Conservation (phyloP, 2,113 vertebrate species). For the Phalacrocorax brasilianus region DNA sequence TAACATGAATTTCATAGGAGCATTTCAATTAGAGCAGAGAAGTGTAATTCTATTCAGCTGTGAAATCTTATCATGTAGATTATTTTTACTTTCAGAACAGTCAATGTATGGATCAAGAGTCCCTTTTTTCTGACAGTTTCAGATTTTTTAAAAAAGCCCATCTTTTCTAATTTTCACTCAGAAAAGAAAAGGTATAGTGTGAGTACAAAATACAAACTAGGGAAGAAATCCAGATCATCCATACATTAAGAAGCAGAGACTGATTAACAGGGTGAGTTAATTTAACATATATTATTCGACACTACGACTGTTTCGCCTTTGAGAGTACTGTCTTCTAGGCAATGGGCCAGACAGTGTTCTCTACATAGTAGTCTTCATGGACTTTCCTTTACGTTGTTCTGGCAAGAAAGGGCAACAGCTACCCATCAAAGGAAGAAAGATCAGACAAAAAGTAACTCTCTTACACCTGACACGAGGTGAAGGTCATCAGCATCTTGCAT, state of each 20-base stretch:
- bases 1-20: neutral
- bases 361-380: neutral
- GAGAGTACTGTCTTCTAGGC: neutral
- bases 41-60: constrained; percentile 38
- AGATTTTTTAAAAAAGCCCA: neutral
- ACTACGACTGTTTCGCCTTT: neutral
- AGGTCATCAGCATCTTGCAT: neutral
- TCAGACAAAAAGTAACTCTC: neutral
- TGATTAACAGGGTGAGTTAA: neutral
- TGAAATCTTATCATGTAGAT: neutral
- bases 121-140: neutral
- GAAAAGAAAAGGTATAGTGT: neutral
- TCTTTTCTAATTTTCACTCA: neutral
- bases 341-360: neutral
- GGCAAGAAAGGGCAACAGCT: constrained; percentile 8
- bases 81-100: constrained; percentile 51
- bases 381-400: neutral
- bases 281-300: neutral
- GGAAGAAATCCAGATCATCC: neutral
- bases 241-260: neutral
- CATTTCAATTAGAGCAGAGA: constrained; percentile 25
- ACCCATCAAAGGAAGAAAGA: neutral
- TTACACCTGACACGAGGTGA: neutral
- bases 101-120: neutral
- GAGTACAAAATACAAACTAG: neutral